These are phyloP conservation scores for Alsophila aescularia DNA, from an alignment of 2,888 invertebrate species.

Conservation along the genomic window DNA sequence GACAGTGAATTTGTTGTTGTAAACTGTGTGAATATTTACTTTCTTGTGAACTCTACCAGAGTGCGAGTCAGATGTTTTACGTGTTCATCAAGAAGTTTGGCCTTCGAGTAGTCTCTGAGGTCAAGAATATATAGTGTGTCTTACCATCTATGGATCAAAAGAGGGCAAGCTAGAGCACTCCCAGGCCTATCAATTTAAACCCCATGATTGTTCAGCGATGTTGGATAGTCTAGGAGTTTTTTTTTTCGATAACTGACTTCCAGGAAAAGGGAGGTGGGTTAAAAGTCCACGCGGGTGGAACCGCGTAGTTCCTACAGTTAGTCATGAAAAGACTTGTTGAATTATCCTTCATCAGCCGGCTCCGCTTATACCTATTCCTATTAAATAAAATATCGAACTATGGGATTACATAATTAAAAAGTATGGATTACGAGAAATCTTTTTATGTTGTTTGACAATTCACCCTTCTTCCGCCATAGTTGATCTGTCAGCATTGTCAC, in stretches of 20 bases:
- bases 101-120: slow-evolving; percentile 23
- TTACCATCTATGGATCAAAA: slow-evolving; percentile 25
- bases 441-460: background rate
- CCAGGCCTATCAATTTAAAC: too few species aligned
- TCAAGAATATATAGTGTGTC: slow-evolving; percentile 25
- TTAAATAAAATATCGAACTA: background rate
- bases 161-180: too few species aligned
- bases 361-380: background rate
- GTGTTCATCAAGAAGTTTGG: slow-evolving; percentile 13
- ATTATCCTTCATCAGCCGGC: slow-evolving; percentile 9
- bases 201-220: too few species aligned
- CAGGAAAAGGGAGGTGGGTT: too few species aligned
- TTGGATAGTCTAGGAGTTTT: too few species aligned
- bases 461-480: background rate
- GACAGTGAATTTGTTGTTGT: slow-evolving; percentile 49
- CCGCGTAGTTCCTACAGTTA: too few species aligned
- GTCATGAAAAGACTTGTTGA: slow-evolving; percentile 11
- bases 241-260: too few species aligned
- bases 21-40: slow-evolving; percentile 43
- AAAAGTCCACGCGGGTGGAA: too few species aligned
- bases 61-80: slow-evolving; percentile 23
- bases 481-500: background rate
- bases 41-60: slow-evolving; percentile 22
- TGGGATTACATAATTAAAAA: slow-evolving; percentile 1
- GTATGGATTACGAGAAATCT: background rate